Evolutionary conservation across 1,140 invertebrate species (phyloP), one percentile per base, ranked within the genome.

Genomic region (Calliphora vicina): DNA sequence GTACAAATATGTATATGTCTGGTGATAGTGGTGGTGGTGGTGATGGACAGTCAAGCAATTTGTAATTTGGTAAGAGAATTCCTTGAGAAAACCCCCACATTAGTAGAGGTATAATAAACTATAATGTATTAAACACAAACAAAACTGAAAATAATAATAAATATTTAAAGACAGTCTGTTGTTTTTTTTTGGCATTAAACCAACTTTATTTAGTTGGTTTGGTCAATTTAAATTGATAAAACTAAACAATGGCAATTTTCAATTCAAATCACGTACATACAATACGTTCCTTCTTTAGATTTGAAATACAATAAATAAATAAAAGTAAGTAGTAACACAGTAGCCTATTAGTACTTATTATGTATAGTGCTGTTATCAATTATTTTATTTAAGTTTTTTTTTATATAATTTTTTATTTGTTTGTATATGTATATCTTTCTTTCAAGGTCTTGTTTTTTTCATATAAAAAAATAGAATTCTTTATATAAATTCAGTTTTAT

Each of bases 1-100:
- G 13, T 67, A 67, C 15, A 20, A 67, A 67, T 67, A 5, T 67
- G 1, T 20, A 9, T 67, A 23, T 57, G 13, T 57, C 15, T 15
- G 45, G 45, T 13, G n/a, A n/a, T n/a, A n/a, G n/a, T 57, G 13
- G 15, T 57, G 50, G 50, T n/a, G 35, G 35, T 35, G 35, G 35
- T 35, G 35, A 35, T 35, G 35, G 35, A 35, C 35, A 35, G 35
- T 35, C 35, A 35, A 10, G 6, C 35, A 5, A 35, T 35, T 50
- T 17, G 45, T 50, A 15, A 17, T 43, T 43, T 50, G 1, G 0
- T 71, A 25, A 35, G 1, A 76, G n/a, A 78, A 43, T 78, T 78
- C 74, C 74, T 78, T 78, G 35, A 78, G 35, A 78, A 78, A 78
- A 23, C n/a, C 35, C 25, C 29, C 27, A 43, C 23, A 78, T 23